A percentile compares a stretch with the other conserved stretches of the same genome.
Evolutionary conservation across 2,113 vertebrate species (phyloP).

Genomic region (Clarias magur): DNA sequence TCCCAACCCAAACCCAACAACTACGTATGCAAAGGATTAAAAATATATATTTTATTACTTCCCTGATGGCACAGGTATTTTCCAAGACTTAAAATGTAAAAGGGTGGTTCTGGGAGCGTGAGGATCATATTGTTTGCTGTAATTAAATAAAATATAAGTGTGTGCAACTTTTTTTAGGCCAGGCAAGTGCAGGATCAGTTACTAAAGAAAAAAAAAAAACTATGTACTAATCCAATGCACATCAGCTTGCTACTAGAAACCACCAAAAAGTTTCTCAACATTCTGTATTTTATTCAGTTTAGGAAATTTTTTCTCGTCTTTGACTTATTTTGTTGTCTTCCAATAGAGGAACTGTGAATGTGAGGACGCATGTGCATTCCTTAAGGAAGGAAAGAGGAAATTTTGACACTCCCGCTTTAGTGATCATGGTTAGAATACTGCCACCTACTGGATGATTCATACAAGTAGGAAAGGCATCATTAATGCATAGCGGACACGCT

Average conservation of each 20-base stretch:
- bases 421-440: no score
- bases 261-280: neutral
- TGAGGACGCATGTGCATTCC: neutral
- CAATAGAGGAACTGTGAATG: neutral
- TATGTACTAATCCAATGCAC: neutral
- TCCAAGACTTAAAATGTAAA: no score
- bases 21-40: no score
- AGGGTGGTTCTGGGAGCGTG: no score
- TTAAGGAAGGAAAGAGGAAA: neutral
- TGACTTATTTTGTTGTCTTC: neutral
- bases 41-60: no score
- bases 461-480: neutral
- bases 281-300: neutral
- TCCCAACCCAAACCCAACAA: no score
- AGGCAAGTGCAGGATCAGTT: neutral
- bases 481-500: neutral
- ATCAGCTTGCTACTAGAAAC: neutral
- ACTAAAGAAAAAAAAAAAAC: neutral
- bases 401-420: neutral
- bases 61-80: no score
- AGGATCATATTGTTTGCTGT: no score
- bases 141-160: no score
- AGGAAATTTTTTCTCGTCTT: neutral
- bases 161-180: no score
- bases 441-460: neutral